Evolutionary conservation across 2,888 invertebrate genomes (phyloP).

Genomic region (Mesorhabditis belari): DNA sequence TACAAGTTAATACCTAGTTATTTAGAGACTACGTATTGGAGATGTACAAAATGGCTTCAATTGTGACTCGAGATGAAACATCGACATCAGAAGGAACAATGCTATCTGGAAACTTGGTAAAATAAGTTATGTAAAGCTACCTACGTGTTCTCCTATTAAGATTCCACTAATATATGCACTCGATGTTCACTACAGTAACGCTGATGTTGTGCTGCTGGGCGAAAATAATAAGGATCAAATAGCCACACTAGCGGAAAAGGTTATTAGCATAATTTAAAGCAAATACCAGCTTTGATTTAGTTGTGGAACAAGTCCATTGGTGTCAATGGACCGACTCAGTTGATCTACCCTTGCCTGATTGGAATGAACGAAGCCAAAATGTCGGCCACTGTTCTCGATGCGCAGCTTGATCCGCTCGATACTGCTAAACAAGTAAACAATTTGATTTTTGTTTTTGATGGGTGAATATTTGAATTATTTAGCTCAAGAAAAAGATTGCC

Average conservation of each 20-base stretch:
- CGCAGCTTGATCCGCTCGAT: conserved; percentile 41
- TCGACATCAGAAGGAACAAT: conserved; percentile 24
- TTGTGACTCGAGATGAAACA: conserved; percentile 44
- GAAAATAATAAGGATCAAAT: conserved; percentile 9
- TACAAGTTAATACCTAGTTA: background rate
- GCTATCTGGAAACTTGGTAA: background rate
- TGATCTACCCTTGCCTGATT: conserved; percentile 20
- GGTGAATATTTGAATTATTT: too few relatives aligned
- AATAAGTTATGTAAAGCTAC: background rate
- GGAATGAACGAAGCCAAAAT: conserved; percentile 39
- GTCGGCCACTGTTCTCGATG: conserved; percentile 32
- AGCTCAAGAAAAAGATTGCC: conserved; percentile 37
- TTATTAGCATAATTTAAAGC: background rate
- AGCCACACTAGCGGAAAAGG: conserved; percentile 20
- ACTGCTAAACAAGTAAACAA: conserved; percentile 43
- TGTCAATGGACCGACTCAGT: conserved; percentile 14
- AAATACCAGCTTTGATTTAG: conserved; percentile 6
- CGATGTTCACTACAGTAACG: conserved; percentile 13
- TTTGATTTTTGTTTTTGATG: too few relatives aligned
- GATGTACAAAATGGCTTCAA: conserved; percentile 49
- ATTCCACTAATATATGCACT: conserved; percentile 31
- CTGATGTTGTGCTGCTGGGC: conserved; percentile 25
- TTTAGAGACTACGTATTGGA: conserved; percentile 47
- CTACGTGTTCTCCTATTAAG: background rate
- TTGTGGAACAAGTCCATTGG: conserved; percentile 22